Base-by-base conservation (phyloP, 2,888 invertebrate species). In the Gasteruption jaculator region DNA sequence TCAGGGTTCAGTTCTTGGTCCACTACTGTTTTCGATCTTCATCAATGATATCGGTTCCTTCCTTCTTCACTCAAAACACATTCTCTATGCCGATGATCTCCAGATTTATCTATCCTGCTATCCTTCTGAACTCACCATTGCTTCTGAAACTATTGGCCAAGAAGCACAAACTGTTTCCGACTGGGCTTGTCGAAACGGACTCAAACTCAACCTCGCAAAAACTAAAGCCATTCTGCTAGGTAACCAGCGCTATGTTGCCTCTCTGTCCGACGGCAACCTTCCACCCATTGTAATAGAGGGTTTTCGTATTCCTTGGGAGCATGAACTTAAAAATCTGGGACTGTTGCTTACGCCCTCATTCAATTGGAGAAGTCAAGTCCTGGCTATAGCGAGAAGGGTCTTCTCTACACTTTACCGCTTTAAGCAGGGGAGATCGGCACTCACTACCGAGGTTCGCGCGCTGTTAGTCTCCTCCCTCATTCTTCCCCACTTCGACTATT, bases 261-360 rank as follows among this genome's bases (percentile, higher is more conserved):
- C 11, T 2, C 24, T 37, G 7, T 12, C 7, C n/a, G 1, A 18
- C 8, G 1, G 4, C 11, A 12, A 5, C 5, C 10, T 34, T 4
- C 38, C 40, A 7, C 3, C 14, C 3, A 15, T 40, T 16, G 3
- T 25, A 1, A 37, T 42, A 1, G n/a, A 20, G 3, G 37, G 18
- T 2, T 14, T 5, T 1, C 12, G 11, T 1, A 14, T 42, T 5
- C 15, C 42, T 2, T 30, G 16, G 12, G 11, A 22, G 6, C 2
- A n/a, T 4, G 36, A 37, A 25, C 31, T 40, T 20, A 34, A 33
- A 37, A 39, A 38, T 18, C 39, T 40, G 32, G 41, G 27, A 14
- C 20, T 38, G 30, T 31, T 38, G 32, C 35, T 35, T 40, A 41
- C 42, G n/a, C 27, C 35, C n/a, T 33, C 21, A 4, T 21, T 34